These are phyloP conservation scores for Pecten maximus DNA, from an alignment of 2,888 invertebrate species.

Conservation along the genomic window DNA sequence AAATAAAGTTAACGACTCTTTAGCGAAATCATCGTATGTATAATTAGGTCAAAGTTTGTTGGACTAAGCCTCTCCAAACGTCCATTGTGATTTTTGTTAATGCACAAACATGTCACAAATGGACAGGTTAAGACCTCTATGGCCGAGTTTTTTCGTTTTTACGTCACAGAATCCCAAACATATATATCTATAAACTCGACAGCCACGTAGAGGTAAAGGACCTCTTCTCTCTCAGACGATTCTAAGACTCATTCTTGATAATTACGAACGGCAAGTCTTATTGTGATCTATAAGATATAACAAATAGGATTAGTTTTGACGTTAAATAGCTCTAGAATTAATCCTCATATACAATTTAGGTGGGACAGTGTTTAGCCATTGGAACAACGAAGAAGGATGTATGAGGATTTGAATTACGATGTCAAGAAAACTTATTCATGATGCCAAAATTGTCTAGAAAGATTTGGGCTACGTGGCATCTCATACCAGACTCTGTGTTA, in stretches of 20 bases:
- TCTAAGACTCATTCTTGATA: background rate
- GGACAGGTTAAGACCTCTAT: background rate
- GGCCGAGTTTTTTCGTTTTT: background rate
- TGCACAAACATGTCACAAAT: background rate
- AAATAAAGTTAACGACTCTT: background rate
- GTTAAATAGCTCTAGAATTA: slow-evolving; percentile 2
- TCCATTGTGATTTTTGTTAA: slow-evolving; percentile 2
- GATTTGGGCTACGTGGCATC: background rate
- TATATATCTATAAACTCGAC: background rate
- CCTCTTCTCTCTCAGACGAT: background rate
- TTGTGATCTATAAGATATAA: background rate
- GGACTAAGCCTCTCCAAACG: background rate
- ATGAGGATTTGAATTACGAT: background rate
- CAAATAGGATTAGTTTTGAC: slow-evolving; percentile 27
- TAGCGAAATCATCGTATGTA: background rate
- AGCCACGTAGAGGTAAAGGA: background rate
- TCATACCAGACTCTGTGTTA: background rate
- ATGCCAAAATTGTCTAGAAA: slow-evolving; percentile 6
- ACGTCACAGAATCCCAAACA: background rate
- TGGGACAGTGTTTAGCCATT: background rate
- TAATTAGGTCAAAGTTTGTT: background rate
- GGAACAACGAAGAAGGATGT: slow-evolving; percentile 11
- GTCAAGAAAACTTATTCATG: background rate
- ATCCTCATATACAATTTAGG: slow-evolving; percentile 11
- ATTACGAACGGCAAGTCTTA: background rate